phyloP scores from a whole-genome alignment of 2,797 vertebrate genomes.

The Pygocentrus nattereri region DNA sequence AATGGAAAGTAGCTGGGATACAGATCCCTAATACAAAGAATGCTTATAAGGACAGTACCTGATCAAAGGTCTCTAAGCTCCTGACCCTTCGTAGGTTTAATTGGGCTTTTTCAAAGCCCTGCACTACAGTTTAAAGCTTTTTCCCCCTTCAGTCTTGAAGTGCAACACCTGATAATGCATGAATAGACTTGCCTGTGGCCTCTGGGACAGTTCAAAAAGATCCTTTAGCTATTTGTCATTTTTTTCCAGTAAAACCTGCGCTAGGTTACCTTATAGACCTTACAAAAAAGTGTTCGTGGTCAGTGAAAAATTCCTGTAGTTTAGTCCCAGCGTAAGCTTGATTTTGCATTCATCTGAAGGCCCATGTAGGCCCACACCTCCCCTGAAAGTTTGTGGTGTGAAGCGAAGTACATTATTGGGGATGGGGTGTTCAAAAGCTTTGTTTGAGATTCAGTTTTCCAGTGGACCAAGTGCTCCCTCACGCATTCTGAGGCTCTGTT shows the following conservation, averaged over 20 bases:
- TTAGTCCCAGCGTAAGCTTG: background rate
- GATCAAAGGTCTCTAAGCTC: conserved; percentile 11
- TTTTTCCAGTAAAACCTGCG: background rate
- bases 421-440: background rate
- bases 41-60: conserved; percentile 16
- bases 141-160: background rate
- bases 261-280: background rate
- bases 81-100: background rate
- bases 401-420: background rate
- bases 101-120: conserved; percentile 2
- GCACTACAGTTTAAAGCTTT: conserved; percentile 36
- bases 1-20: conserved; percentile 37
- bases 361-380: background rate
- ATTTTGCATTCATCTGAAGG: background rate
- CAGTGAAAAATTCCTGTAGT: background rate
- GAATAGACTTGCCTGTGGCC: background rate
- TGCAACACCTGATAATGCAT: background rate
- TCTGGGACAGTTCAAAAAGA: background rate
- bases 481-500: conserved; percentile 17
- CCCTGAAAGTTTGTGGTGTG: background rate
- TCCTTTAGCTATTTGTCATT: background rate
- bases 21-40: conserved; percentile 29
- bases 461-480: conserved; percentile 18
- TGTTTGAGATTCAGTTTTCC: background rate
- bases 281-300: background rate